These are phyloP conservation scores for Zygogramma bicolorata DNA, from an alignment of 2,888 invertebrate genomes.

Conservation along the genomic window DNA sequence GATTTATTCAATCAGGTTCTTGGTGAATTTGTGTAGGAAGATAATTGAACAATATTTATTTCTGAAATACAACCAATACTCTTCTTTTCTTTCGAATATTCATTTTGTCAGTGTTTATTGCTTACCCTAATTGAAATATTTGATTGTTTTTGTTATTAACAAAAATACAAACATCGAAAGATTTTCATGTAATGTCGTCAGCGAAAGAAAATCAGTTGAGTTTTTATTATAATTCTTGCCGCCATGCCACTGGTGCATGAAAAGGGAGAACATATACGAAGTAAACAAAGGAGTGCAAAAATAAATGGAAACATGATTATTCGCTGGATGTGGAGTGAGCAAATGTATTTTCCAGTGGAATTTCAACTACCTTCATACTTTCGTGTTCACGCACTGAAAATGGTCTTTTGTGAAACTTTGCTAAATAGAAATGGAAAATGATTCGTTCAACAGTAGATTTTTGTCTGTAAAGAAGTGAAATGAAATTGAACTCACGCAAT, in stretches of 20 bases:
- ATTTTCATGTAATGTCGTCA: background rate
- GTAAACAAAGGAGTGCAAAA: conserved; percentile 29
- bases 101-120: no score
- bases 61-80: no score
- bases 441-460: background rate
- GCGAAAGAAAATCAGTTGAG: background rate
- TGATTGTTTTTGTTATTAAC: no score
- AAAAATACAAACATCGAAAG: no score
- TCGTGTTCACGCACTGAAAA: conserved; percentile 17
- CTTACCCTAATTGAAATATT: no score
- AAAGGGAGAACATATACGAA: conserved; percentile 7
- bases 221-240: background rate
- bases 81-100: no score
- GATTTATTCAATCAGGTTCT: no score
- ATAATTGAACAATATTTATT: no score
- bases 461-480: background rate
- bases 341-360: conserved; percentile 29
- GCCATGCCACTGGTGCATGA: background rate
- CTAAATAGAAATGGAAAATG: background rate
- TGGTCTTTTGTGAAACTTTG: conserved; percentile 13
- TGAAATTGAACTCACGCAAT: background rate
- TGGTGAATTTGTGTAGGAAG: no score
- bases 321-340: conserved; percentile 18
- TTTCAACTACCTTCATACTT: conserved; percentile 22
- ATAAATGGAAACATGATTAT: conserved; percentile 30